Evolutionary conservation across 2,797 vertebrate genomes (phyloP), one percentile per base, ranked within the genome.

Genomic region (Falco berigora): DNA sequence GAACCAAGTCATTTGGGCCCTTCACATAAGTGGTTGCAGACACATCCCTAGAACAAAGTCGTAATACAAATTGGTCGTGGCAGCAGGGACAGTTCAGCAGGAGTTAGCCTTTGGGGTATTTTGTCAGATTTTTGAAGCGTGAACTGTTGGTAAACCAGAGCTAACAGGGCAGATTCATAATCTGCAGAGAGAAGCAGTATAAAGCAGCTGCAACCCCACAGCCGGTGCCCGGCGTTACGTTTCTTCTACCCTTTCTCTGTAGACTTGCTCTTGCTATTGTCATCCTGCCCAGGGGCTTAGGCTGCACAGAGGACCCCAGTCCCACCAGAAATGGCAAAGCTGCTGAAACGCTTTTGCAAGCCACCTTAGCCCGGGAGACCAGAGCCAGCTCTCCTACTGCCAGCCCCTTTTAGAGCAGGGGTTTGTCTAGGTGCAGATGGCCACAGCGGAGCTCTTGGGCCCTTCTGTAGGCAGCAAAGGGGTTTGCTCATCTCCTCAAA

Each of bases 61-160:
- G 1, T 62, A 80, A 79, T 67, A 64, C 78, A 96, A 87, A 95
- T 38, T 67, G 77, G 52, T 93, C 10, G 0, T 94, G 95, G 83
- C 88, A 96, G 83, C 56, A 58, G 83, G 63, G 59, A 82, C 53
- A 89, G 53, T 42, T 92, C 83, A 87, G 83, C 52, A 50, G 71
- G 93, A 86, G 44, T 77, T 90, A 76, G 71, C 84, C 86, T 83
- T 87, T 96, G 75, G 92, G 94, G 28, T 91, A 79, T 93, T 93
- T 87, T 88, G n/a, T 94, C 61, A 91, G 55, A 62, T 91, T 87
- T 93, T 89, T 93, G 80, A 94, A 95, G 92, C 64, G 3, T 82
- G 64, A 87, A 53, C 68, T 94, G 61, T 90, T 89, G 86, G 90
- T 96, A 94, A 90, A 93, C 86, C 55, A 68, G 71, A 87, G 49